These are phyloP conservation scores for Fopius arisanus DNA, from an alignment of 1,140 invertebrate genomes.

Conservation along the genomic window DNA sequence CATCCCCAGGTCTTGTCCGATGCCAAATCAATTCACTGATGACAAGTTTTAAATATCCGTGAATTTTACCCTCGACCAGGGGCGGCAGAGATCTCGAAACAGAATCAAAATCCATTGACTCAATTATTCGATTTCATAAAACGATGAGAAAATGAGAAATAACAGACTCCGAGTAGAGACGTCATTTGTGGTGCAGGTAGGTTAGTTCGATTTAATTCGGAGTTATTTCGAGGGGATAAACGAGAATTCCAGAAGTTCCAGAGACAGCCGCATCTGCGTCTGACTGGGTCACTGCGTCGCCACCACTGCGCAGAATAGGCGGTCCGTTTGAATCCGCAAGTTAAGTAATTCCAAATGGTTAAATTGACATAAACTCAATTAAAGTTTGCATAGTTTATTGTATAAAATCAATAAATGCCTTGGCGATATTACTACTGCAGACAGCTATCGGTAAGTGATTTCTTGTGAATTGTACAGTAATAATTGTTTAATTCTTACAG, in stretches of 20 bases:
- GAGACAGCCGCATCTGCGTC: too few relatives aligned
- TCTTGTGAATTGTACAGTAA: slow-evolving; percentile 39
- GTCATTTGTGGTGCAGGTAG: not conserved
- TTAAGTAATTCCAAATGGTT: too few relatives aligned
- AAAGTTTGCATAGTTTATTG: slow-evolving; percentile 40
- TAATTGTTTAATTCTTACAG: slow-evolving; percentile 28
- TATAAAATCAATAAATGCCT: slow-evolving; percentile 43
- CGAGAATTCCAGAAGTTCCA: too few relatives aligned
- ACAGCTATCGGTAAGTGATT: slow-evolving; percentile 36
- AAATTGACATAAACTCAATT: slow-evolving; percentile 3
- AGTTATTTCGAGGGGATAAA: not conserved
- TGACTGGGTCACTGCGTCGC: too few relatives aligned
- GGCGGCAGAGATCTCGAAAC: slow-evolving; percentile 51
- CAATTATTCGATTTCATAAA: not conserved
- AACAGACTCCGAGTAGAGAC: not conserved
- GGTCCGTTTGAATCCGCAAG: too few relatives aligned
- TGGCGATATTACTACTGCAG: slow-evolving; percentile 39
- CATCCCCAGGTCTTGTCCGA: slow-evolving; percentile 44
- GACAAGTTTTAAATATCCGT: slow-evolving; percentile 51
- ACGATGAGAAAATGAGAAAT: not conserved
- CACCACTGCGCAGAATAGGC: too few relatives aligned
- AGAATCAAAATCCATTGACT: slow-evolving; percentile 50
- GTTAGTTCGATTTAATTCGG: not conserved
- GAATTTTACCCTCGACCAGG: slow-evolving; percentile 55
- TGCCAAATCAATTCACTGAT: slow-evolving; percentile 57